Conservation (phyloP, 2,113 vertebrate genomes). For the Chrysemys picta region DNA sequence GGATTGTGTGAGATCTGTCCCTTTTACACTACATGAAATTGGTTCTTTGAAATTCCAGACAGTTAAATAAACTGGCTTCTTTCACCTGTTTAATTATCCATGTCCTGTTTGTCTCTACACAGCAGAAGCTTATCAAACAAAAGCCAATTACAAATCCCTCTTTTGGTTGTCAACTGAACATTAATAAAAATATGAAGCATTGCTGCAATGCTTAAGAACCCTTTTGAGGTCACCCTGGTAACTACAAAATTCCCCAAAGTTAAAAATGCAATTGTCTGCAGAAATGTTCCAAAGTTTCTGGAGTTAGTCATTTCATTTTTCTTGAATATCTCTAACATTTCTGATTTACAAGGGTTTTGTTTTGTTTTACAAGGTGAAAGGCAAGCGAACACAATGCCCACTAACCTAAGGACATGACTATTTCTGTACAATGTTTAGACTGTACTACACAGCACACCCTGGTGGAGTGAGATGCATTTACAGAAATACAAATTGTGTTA, state of each 20-base stretch:
- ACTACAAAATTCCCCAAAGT: background rate
- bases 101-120: background rate
- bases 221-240: background rate
- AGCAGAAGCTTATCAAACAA: constrained; percentile 1
- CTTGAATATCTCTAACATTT: background rate
- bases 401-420: background rate
- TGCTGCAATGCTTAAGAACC: background rate
- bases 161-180: background rate
- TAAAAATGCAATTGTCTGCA: background rate
- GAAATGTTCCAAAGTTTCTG: background rate
- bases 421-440: background rate
- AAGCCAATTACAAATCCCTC: constrained; percentile 17
- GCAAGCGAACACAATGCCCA: background rate
- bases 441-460: background rate
- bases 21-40: background rate
- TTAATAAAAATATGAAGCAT: background rate
- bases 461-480: background rate
- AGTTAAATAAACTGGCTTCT: background rate
- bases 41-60: background rate
- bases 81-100: background rate
- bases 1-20: background rate
- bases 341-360: background rate
- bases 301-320: background rate
- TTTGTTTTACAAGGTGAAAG: background rate
- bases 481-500: background rate